These are phyloP conservation scores for Cryptus viduatorius DNA, from an alignment of 2,888 invertebrate species.

Conservation along the genomic window DNA sequence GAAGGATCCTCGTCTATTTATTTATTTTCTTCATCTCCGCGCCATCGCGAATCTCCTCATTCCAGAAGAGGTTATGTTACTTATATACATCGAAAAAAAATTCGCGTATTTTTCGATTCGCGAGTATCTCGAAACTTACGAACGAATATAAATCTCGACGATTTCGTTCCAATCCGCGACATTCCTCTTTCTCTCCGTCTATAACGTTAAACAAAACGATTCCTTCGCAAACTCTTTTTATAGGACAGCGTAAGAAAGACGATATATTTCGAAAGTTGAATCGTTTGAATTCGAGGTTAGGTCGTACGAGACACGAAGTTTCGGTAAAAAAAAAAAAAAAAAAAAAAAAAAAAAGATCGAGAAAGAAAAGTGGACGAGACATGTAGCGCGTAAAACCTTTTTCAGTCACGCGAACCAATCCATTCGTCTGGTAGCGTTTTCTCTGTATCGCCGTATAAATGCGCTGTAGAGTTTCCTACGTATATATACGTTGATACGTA, in stretches of 20 bases:
- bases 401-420: conserved; percentile 53
- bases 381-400: conserved; percentile 26
- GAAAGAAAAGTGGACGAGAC: neutral
- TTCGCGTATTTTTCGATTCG: neutral
- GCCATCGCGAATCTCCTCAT: no score
- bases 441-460: neutral
- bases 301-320: conserved; percentile 1
- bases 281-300: neutral
- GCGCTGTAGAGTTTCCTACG: neutral
- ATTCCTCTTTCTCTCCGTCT: conserved; percentile 4
- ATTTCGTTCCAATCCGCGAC: conserved; percentile 14
- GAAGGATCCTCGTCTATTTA: neutral
- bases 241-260: conserved; percentile 2
- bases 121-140: no score
- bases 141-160: neutral
- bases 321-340: neutral
- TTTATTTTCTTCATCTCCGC: no score
- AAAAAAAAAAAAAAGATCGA: neutral
- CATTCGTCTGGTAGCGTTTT: conserved; percentile 11
- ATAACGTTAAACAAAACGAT: neutral
- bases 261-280: neutral
- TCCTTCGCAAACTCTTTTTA: neutral
- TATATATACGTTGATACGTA: conserved; percentile 1
- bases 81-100: neutral
- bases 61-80: no score